Base-by-base conservation (phyloP, 64 coral and sea anemone genomes). In the Montipora foliosa region DNA sequence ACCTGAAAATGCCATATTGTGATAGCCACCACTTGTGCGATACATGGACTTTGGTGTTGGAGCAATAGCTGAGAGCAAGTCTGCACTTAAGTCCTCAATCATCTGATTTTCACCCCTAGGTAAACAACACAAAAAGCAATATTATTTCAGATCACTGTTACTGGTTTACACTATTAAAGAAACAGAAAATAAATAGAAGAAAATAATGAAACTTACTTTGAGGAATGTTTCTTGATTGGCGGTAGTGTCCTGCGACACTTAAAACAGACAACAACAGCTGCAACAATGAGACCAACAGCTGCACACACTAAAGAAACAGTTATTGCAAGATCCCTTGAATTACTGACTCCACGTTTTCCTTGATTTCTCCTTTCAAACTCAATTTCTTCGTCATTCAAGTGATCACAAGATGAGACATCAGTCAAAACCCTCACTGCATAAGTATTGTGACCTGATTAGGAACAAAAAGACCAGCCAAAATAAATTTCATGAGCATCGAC, bases 11-110 rank as follows among this genome's bases (percentile, higher is more conserved):
- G 67, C 96, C 96, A 98, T 84, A 29, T 98, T 98, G 49, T 95
- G 93, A 60, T 95, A 95, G 8, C 92, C 95, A 55, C 92, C 98
- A 67, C 89, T 96, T 67, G 95, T 99, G 13, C 98, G 87, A 77
- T 99, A 99, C 75, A 99, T 91, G 21, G 98, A 99, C 92, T 99
- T 99, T 25, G 98, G 98, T 47, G 98, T 99, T 15, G 98, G 98
- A 12, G 98, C 95, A 82, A 96, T 87, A 47, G 95, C 98, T 66
- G 98, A 92, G 45, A 96, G 93, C 88, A 99, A 70, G 46, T 99
- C 98, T 79, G 89, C 95, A 95, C 95, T 96, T 19, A 99, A 70
- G 50, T 96, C 83, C 71, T 89, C 84, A 50, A 99, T 96, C 4
- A 96, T 61, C 3, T 96, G 60, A 89, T 99, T 87, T 78, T 99